Conservation (phyloP, 2,113 vertebrate genomes). For the Epinephelus moara region DNA sequence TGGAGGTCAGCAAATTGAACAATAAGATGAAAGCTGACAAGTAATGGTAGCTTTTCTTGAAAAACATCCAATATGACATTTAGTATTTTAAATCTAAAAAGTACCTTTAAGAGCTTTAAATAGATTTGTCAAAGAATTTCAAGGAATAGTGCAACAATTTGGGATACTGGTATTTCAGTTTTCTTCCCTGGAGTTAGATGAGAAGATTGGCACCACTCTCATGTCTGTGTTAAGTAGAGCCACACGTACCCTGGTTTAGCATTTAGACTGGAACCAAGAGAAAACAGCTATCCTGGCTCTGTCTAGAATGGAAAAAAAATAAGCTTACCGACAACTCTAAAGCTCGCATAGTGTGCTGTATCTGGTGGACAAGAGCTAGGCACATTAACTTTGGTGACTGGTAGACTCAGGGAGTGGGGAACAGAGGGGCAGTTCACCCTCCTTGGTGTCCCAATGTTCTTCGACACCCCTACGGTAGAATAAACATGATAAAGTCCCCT, state of each 20-base stretch:
- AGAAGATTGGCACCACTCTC: too few relatives aligned
- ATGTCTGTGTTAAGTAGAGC: neutral
- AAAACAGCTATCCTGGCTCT: neutral
- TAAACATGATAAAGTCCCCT: too few relatives aligned
- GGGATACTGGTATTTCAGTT: neutral
- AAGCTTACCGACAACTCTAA: neutral
- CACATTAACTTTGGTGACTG: neutral
- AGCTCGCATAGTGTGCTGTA: neutral
- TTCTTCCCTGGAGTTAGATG: neutral
- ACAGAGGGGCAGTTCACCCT: too few relatives aligned
- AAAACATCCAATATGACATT: neutral
- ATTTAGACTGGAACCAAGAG: neutral
- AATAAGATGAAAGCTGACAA: conserved; percentile 7
- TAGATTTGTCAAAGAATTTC: neutral
- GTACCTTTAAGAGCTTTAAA: neutral
- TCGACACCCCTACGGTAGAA: too few relatives aligned
- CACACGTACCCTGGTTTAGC: neutral
- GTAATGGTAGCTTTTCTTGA: conserved; percentile 31
- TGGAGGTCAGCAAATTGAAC: neutral
- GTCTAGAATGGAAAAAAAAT: too few relatives aligned
- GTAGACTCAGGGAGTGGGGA: too few relatives aligned
- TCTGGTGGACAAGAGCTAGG: neutral
- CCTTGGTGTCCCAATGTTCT: too few relatives aligned
- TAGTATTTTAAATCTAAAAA: neutral
- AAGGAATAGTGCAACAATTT: neutral